Evolutionary conservation across 2,888 invertebrate species (phyloP).

Genomic region (Coremacera marginata): DNA sequence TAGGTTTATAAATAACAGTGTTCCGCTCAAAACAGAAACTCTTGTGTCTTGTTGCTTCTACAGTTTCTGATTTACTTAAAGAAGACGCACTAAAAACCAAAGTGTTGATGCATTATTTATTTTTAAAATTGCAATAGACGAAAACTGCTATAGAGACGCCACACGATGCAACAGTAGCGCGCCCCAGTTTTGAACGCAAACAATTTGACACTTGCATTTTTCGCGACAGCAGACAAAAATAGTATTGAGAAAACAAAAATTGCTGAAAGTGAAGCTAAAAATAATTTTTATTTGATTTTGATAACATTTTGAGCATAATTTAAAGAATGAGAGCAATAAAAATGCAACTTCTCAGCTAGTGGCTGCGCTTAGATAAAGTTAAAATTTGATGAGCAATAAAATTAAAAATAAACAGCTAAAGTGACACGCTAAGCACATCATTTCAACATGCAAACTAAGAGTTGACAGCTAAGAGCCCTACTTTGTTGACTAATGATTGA

Average conservation of each 20-base stretch:
- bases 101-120: not conserved
- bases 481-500: no score
- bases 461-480: no score
- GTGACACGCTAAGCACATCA: not conserved
- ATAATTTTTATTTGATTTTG: conserved; percentile 4
- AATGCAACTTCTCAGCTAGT: no score
- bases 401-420: not conserved
- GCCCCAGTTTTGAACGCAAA: not conserved
- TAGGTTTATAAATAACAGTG: no score
- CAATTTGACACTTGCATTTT: conserved; percentile 7
- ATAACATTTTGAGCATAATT: not conserved
- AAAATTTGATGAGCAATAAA: not conserved
- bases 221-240: not conserved
- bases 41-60: no score
- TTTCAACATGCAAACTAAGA: not conserved
- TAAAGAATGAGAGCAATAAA: no score
- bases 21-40: no score
- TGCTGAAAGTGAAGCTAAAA: conserved; percentile 7
- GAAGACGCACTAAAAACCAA: no score
- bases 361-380: not conserved
- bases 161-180: not conserved
- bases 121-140: conserved; percentile 1
- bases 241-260: not conserved
- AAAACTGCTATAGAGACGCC: not conserved
- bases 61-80: no score